Evolutionary conservation across 2,797 vertebrate species (phyloP).

Genomic region (Micropoecilia bifurca): DNA sequence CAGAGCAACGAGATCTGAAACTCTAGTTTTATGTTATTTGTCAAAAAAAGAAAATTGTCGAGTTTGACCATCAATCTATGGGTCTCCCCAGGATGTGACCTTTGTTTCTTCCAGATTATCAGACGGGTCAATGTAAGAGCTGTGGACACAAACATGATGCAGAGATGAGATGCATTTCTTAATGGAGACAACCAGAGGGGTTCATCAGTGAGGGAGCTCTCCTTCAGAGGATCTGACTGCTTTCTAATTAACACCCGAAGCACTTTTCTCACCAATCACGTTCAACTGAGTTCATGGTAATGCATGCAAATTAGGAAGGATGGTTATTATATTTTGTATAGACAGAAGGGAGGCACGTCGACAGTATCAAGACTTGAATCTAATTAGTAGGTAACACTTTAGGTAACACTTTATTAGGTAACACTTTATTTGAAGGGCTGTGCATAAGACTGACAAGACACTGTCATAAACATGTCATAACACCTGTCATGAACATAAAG

Average conservation of each 20-base stretch:
- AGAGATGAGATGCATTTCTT: neutral
- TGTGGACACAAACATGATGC: slow-evolving; percentile 1
- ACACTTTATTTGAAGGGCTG: no score
- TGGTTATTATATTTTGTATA: neutral
- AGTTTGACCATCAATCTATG: neutral
- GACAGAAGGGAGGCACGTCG: neutral
- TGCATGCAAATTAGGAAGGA: neutral
- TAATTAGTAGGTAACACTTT: neutral
- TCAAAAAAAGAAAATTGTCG: neutral
- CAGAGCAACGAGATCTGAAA: neutral
- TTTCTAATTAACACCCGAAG: neutral
- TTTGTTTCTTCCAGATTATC: neutral
- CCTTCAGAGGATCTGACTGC: neutral
- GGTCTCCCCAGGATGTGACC: neutral
- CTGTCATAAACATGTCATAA: no score
- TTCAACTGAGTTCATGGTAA: neutral
- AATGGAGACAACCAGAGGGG: neutral
- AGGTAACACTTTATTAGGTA: neutral
- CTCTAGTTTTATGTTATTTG: neutral
- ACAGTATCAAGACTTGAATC: neutral
- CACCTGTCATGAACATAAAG: no score
- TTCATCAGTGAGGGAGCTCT: neutral
- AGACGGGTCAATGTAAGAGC: neutral
- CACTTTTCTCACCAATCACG: neutral
- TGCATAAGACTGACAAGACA: no score